phyloP scores from a whole-genome alignment of 2,797 vertebrate species.

The Bovichtus diacanthus region DNA sequence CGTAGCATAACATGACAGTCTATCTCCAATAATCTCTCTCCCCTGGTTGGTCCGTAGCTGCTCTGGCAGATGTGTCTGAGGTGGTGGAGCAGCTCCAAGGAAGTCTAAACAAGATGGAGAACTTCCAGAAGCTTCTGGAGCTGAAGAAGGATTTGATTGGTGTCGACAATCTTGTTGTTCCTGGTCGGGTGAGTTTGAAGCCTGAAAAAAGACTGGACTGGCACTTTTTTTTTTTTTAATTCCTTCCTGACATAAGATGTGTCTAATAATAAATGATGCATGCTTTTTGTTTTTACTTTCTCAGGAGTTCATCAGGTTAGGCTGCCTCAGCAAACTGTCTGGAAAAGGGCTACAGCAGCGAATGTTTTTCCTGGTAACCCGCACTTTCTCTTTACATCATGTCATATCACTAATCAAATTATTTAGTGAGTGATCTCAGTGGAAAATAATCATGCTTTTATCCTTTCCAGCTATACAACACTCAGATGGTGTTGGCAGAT shows the following conservation, averaged over 20 bases:
- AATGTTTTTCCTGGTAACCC: conserved; percentile 97
- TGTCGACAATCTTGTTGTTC: conserved; percentile 91
- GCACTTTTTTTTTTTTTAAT: no score
- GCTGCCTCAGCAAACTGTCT: conserved; percentile 97
- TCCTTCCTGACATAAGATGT: no score
- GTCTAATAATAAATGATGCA: conserved; percentile 1
- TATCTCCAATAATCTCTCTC: background rate
- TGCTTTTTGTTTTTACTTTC: conserved; percentile 18
- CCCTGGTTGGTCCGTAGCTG: conserved; percentile 82
- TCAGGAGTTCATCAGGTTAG: conserved; percentile 98
- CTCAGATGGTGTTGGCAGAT: conserved; percentile 42
- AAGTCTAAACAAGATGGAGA: conserved; percentile 96
- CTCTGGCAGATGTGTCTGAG: conserved; percentile 94
- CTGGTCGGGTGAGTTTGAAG: conserved; percentile 89
- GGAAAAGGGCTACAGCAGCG: conserved; percentile 98
- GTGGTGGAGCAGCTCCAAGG: conserved; percentile 93
- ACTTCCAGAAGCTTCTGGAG: conserved; percentile 97
- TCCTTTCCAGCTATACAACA: conserved; percentile 23
- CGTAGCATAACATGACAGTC: background rate
- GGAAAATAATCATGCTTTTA: conserved; percentile 41
- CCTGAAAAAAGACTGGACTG: background rate
- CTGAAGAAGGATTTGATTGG: conserved; percentile 96
- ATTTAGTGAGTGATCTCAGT: conserved; percentile 50
- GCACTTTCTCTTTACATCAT: conserved; percentile 33
- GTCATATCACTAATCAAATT: conserved; percentile 50